Conservation (phyloP, 2,797 vertebrate species). For the Malurus splendens region DNA sequence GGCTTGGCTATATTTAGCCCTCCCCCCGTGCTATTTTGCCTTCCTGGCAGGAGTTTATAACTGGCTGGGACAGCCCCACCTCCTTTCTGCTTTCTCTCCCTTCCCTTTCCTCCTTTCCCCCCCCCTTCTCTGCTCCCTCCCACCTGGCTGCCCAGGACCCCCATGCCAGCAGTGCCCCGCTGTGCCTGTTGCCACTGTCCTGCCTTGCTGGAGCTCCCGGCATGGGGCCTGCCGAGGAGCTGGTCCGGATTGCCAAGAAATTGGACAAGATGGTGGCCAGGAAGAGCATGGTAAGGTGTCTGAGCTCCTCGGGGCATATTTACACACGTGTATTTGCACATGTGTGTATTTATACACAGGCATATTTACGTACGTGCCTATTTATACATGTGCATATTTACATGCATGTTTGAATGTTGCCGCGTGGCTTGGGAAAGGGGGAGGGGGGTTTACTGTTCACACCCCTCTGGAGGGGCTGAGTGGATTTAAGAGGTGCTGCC, state of each 20-base stretch:
- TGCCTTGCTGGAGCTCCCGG: not conserved
- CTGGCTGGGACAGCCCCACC: constrained; percentile 33
- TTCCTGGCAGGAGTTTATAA: constrained; percentile 37
- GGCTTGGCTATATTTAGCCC: constrained; percentile 70
- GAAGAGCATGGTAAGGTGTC: constrained; percentile 86
- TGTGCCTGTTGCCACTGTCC: not conserved
- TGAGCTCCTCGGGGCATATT: not conserved
- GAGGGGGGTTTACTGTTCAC: fast-evolving
- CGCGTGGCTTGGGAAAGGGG: fast-evolving
- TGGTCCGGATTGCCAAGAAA: constrained; percentile 88
- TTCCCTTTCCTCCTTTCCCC: not conserved
- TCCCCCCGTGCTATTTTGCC: constrained; percentile 28
- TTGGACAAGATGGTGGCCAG: constrained; percentile 96
- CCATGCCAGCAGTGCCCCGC: not conserved
- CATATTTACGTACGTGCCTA: fast-evolving
- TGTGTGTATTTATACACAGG: fast-evolving
- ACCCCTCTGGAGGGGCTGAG: not conserved
- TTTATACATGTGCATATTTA: not conserved
- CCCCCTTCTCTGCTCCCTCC: not conserved
- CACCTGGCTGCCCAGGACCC: not conserved
- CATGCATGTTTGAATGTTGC: fast-evolving
- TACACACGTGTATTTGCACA: fast-evolving
- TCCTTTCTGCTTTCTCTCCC: constrained; percentile 25
- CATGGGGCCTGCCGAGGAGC: constrained; percentile 89
- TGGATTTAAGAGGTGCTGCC: not conserved